Conservation (phyloP, 2,888 invertebrate species). For the Tachina lurida region DNA sequence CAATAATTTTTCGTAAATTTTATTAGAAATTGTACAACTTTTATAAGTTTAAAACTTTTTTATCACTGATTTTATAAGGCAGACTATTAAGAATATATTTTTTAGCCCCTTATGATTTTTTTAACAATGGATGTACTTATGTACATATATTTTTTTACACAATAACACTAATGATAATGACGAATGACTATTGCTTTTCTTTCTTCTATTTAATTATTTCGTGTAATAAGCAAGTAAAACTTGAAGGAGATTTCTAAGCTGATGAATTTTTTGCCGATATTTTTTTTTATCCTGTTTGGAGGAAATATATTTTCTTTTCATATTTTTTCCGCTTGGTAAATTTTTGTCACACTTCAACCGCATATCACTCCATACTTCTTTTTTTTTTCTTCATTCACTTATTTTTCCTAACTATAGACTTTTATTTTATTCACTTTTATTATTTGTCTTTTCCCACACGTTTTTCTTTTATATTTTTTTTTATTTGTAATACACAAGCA, state of each 20-base stretch:
- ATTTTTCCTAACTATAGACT: constrained; percentile 29
- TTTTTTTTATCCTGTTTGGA: constrained; percentile 3
- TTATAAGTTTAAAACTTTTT: constrained; percentile 15
- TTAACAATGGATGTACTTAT: constrained; percentile 10
- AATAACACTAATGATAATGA: constrained; percentile 17
- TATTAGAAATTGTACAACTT: constrained; percentile 2
- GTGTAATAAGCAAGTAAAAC: constrained; percentile 28
- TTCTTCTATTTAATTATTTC: constrained; percentile 9
- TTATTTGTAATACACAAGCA: not conserved
- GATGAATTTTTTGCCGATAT: not conserved
- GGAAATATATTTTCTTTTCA: constrained; percentile 7
- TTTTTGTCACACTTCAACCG: not conserved
- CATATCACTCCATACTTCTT: constrained; percentile 9
- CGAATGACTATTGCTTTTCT: constrained; percentile 55
- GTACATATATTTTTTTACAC: constrained; percentile 15
- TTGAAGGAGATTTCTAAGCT: not conserved
- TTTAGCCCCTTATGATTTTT: constrained; percentile 11
- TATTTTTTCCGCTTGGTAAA: not conserved
- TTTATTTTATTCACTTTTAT: constrained; percentile 27
- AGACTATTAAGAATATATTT: constrained; percentile 13
- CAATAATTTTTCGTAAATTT: not conserved
- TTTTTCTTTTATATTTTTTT: constrained; percentile 16
- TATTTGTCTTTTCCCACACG: constrained; percentile 55
- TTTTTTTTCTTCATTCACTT: constrained; percentile 23
- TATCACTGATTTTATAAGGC: constrained; percentile 22